Percentiles rank a stretch among this genome's conserved stretches.
phyloP scores from a whole-genome alignment of 2,888 invertebrate species.

The Ophion obscuratus region DNA sequence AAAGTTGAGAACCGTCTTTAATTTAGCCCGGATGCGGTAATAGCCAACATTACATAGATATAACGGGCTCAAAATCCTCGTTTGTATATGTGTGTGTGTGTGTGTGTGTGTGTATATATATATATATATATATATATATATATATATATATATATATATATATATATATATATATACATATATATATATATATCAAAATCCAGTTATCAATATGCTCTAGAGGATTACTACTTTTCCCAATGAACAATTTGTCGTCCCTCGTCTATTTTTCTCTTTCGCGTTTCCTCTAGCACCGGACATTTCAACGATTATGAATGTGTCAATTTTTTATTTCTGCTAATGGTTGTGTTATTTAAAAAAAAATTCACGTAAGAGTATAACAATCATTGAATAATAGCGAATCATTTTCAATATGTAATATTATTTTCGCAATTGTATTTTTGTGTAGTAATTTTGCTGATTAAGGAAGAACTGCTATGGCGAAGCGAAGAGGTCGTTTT shows the following conservation, averaged over 20 bases:
- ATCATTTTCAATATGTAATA: neutral
- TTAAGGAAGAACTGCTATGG: too few relatives aligned
- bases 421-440: neutral
- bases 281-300: neutral
- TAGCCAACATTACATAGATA: neutral
- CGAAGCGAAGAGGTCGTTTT: too few relatives aligned
- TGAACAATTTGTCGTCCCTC: slow-evolving; percentile 15
- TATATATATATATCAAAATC: neutral
- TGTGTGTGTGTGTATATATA: too few relatives aligned
- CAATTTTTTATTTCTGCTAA: neutral
- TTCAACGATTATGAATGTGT: neutral
- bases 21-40: neutral
- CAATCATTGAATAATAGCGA: neutral
- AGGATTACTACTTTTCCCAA: slow-evolving; percentile 30
- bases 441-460: neutral
- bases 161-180: neutral
- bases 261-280: neutral
- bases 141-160: neutral
- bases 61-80: neutral
- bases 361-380: neutral
- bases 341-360: neutral
- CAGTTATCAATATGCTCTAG: slow-evolving; percentile 26
- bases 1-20: neutral
- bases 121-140: neutral
- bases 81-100: too few relatives aligned